Base-by-base conservation (phyloP, 2,888 invertebrate species). In the Lycia hirtaria region DNA sequence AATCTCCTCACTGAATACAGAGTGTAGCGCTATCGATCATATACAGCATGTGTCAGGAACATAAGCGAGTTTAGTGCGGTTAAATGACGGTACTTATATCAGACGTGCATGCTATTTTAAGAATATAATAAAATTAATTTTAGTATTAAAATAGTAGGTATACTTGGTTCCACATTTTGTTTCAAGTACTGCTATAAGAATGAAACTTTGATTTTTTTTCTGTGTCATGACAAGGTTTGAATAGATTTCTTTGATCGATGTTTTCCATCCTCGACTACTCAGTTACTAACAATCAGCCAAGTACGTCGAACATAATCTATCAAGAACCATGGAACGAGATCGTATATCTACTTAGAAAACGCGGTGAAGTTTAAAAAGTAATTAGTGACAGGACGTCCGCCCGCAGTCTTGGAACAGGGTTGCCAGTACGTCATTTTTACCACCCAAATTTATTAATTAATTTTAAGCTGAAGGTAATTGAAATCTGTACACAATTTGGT, bases 371-470 rank as follows among this genome's bases (percentile, higher is more conserved):
- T 62, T 52, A 40, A 41, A 55, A 64, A 64, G 60, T 60, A 64
- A 62, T 63, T 63, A 65, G 63, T 40, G 60, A 62, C 50, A 47
- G 62, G 53, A 52, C 44, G 60, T 17, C 19, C 28, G 43, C 54
- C 37, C 43, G 50, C 50, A 55, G 33, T 3, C 7, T 35, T 33
- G 15, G n/a, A 17, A 6, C 30, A 54, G 59, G 62, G 62, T 32
- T 62, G 56, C 33, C 41, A 35, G 35, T 20, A 5, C 6, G 19
- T 12, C 2, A 1, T n/a, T 20, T 20, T 20, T n/a, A 12, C 30
- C 5, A 30, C 12, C 30, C 12, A n/a, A 20, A 3, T 10, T 17
- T 9, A 2, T 17, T 19, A n/a, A n/a, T 30, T 30, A n/a, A n/a
- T 2, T 12, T 10, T n/a, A n/a, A 10, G 4, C 3, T 12, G n/a